Conservation (phyloP, 2,797 vertebrate species). For the Argyrosomus regius region DNA sequence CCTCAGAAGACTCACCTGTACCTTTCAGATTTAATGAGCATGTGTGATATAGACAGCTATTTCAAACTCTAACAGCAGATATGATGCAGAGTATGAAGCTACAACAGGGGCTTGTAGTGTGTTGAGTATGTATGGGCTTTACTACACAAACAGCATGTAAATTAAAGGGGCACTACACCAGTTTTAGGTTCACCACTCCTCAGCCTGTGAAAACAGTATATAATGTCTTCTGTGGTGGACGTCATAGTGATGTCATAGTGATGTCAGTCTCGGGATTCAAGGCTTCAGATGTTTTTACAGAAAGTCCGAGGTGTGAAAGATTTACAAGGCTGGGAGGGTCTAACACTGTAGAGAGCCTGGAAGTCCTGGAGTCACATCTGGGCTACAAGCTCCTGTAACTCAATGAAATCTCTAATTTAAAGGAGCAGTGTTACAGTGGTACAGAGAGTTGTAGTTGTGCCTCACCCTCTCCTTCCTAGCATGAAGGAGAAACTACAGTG, state of each 20-base stretch:
- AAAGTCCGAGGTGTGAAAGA: background rate
- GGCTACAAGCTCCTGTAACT: no score
- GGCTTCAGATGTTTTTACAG: background rate
- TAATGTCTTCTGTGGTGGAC: background rate
- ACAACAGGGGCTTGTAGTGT: background rate
- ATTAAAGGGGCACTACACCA: conserved; percentile 14
- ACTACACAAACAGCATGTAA: background rate
- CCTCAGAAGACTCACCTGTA: conserved; percentile 11
- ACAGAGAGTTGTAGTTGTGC: no score
- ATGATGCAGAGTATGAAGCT: background rate
- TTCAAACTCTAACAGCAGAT: conserved; percentile 16
- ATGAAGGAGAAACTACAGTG: no score
- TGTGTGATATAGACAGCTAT: background rate
- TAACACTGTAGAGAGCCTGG: background rate
- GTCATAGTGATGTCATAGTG: background rate
- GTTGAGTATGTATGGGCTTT: background rate
- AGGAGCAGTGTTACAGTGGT: no score
- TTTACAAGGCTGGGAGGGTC: background rate
- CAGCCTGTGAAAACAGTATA: no score
- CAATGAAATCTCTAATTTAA: background rate
- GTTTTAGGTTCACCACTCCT: background rate
- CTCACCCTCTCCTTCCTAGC: no score
- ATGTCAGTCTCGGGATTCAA: background rate
- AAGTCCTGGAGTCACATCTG: background rate
- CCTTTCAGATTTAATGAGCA: background rate